Base-by-base conservation (phyloP, 2,113 vertebrate species). In the Python bivittatus region DNA sequence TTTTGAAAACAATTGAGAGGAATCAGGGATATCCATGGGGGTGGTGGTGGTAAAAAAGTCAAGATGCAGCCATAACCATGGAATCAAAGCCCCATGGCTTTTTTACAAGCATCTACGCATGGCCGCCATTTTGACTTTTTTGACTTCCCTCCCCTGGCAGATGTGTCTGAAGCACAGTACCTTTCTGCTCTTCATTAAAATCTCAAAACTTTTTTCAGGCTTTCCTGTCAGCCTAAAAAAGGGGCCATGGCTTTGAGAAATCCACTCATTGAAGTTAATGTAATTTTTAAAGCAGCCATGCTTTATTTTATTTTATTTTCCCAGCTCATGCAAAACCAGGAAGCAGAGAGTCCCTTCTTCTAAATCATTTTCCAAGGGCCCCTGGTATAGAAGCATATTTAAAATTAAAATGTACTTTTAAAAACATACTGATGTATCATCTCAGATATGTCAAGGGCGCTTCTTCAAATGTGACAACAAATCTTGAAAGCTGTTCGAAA, bases 401-500 rank as follows among this genome's bases (percentile, higher is more conserved):
- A 88, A 88, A 48, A 20, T 29, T 48, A 58, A 88, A 88, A 88
- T 60, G 25, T 58, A 60, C 33, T 44, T 61, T 61, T 17, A 48
- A 88, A 44, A 61, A 88, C 57, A 60, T 23, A 42, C 25, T 44
- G 22, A 4, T 60, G 17, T 88, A 87, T 87, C 22, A 53, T 13
- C 25, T 79, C 22, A 52, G 27, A 86, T 15, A 5, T 27, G 6
- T 86, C 25, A 53, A 29, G 25, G 12, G 13, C 13, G 93, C 61
- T 29, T 0, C 0, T 52, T 27, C 88, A 33, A 57, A 44, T 90
- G 20, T 57, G 91, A 54, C 48, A 22, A 79, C 33, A 0, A 6
- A 93, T n/a, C 68, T 53, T 22, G 20, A 68, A 72, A 61, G 17
- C 25, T 85, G 48, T 27, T 53, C 29, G 53, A 89, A 90, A 1